These are phyloP conservation scores for Caenorhabditis doughertyi DNA, from an alignment of 2,888 invertebrate genomes.

Conservation along the genomic window DNA sequence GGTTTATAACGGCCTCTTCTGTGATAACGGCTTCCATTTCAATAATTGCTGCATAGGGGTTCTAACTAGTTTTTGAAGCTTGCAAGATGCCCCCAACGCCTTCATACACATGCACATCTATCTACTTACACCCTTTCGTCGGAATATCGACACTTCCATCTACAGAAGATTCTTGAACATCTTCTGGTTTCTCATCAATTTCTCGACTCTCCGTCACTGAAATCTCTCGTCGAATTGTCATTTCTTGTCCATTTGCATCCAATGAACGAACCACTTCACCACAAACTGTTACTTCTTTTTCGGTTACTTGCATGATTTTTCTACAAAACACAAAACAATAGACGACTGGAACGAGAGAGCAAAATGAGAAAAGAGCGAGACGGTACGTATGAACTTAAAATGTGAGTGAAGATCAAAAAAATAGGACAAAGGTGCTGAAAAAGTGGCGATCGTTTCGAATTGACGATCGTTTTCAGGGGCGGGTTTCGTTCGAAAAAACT, in stretches of 20 bases:
- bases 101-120: not conserved
- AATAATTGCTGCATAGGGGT: too few species aligned
- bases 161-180: not conserved
- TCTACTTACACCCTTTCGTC: conserved; percentile 43
- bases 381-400: not conserved
- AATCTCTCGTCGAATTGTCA: conserved; percentile 35
- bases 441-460: too few species aligned
- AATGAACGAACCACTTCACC: conserved; percentile 42
- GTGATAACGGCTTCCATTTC: too few species aligned
- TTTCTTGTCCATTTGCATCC: conserved; percentile 42
- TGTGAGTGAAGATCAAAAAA: not conserved
- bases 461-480: too few species aligned
- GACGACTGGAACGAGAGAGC: not conserved
- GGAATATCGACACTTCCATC: conserved; percentile 6
- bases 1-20: too few species aligned
- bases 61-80: too few species aligned
- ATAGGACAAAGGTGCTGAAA: not conserved
- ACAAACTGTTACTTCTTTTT: conserved; percentile 39
- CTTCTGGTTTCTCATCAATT: conserved; percentile 1
- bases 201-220: conserved; percentile 20
- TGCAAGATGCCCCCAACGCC: not conserved
- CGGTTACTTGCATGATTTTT: conserved; percentile 8
- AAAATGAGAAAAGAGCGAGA: conserved; percentile 25
- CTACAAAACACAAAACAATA: conserved; percentile 4
- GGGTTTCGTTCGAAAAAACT: too few species aligned